Evolutionary conservation across 2,113 vertebrate species (phyloP), one percentile per base, ranked within the genome.

Genomic region (Mus spicilegus): DNA sequence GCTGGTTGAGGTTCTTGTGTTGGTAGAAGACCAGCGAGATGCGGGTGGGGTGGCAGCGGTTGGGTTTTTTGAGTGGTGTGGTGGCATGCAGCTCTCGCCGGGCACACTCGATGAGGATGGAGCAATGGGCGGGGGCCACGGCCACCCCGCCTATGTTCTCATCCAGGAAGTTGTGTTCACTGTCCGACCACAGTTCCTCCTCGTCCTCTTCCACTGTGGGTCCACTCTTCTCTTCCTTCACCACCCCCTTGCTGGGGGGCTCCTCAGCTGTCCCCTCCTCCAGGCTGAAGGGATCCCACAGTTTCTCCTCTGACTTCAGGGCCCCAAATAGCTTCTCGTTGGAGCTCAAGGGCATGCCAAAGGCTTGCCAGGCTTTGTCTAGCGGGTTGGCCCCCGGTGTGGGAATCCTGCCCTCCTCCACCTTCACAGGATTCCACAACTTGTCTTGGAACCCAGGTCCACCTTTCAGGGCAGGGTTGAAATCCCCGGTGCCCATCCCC

Each of bases 21-120:
- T 99, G 99, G 99, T 99, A 99, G 98, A 99, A 99, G 93, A 99
- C 99, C 96, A 99, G 98, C 95, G 99, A 99, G 98, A 99, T 99
- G 97, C 99, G 99, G 16, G 99, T 99, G 46, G 99, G 99, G 96
- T 99, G 99, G 95, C 99, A 99, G 94, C 99, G 99, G 98, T 99
- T 99, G 46, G 99, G 99, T 86, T 98, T 99, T 98, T 99, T 99
- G 94, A 99, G 98, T 0, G 99, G 99, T 0, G 99, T 99, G 98
- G 99, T 99, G 96, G 99, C 99, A 0, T 99, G 99, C 24, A 99
- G 99, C 98, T 99, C 99, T 3, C 99, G 98, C 80, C 99, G 98
- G 81, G 99, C 99, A 4, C 99, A 99, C 97, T 99, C 99, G 0
- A 99, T 99, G 82, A 99, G 98, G 97, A 99, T 99, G 93, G 99